Base-by-base conservation (phyloP, 2,888 invertebrate genomes). In the Leptinotarsa peninsularis region DNA sequence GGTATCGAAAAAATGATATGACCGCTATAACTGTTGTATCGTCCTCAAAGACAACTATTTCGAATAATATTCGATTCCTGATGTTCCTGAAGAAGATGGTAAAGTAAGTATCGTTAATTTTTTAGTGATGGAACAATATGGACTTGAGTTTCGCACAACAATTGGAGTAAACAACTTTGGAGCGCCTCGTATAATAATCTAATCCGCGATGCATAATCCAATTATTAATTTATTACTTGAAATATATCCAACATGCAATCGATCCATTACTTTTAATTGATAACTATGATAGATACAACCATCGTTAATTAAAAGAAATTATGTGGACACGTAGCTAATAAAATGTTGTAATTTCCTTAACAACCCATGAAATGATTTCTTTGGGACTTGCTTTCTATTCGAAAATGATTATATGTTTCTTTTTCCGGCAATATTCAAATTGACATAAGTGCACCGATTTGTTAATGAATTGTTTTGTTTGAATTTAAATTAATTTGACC, bases 231-330 rank as follows among this genome's bases (percentile, higher is more conserved):
- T 14, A 63, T 63, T 63, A 63, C 17, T 43, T 33, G 43, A 43
- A 43, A 63, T 33, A 18, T 18, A 52, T 54, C 43, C 10, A 69
- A 33, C 54, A 63, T 43, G 63, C 63, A 63, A 63, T 63, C 33
- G 10, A 63, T 63, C 63, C 63, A 63, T 63, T 63, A 63, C 18
- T 63, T 63, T 63, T 43, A 63, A 63, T 63, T 63, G 33, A 33
- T 63, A 17, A 63, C 63, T n/a, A 54, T 54, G 68, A 68, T 52
- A 68, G 13, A 49, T 49, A 17, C n/a, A 49, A 60, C 58, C 58
- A 60, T 23, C 49, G 17, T 17, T 15, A 70, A 73, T 69, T 72
- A 69, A 56, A 56, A 72, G 68, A 54, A 52, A 72, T 72, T 72
- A 66, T 67, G 18, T 49, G 17, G 52, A 66, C 50, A 70, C 52